These are phyloP conservation scores for Acronicta aceris DNA, from an alignment of 2,888 invertebrate genomes.

Conservation along the genomic window DNA sequence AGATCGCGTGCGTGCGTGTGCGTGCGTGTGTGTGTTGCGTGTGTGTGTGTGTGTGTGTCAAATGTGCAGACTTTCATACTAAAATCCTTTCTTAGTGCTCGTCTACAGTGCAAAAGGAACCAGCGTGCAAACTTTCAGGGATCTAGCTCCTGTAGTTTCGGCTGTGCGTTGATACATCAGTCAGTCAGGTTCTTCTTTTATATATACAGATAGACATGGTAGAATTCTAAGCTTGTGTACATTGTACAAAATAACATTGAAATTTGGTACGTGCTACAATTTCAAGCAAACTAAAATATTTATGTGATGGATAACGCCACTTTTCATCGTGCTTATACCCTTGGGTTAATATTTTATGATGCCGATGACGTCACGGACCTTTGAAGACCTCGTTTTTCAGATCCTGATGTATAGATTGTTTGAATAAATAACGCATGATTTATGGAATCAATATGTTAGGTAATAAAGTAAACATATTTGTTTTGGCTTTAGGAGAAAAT, in stretches of 20 bases:
- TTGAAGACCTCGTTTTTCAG: slow-evolving; percentile 48
- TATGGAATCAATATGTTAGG: slow-evolving; percentile 19
- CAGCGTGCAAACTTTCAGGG: too few species aligned
- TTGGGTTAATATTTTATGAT: slow-evolving; percentile 53
- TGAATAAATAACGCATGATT: slow-evolving; percentile 50
- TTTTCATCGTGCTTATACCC: slow-evolving; percentile 45
- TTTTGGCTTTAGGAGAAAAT: slow-evolving; percentile 2
- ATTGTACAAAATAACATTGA: slow-evolving; percentile 24
- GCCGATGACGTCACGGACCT: slow-evolving; percentile 40
- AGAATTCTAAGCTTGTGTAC: slow-evolving; percentile 1
- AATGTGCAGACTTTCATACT: too few species aligned
- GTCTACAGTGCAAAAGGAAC: too few species aligned
- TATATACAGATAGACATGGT: too few species aligned
- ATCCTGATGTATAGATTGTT: slow-evolving; percentile 34
- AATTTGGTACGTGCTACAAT: slow-evolving; percentile 35
- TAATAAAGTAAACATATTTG: slow-evolving; percentile 13
- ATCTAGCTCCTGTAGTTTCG: too few species aligned
- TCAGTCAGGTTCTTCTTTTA: too few species aligned
- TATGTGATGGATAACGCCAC: slow-evolving; percentile 48
- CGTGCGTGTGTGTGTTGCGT: too few species aligned
- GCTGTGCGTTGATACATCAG: too few species aligned
- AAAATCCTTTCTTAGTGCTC: too few species aligned
- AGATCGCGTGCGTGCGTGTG: too few species aligned
- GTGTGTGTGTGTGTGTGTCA: too few species aligned
- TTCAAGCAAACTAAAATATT: slow-evolving; percentile 51